phyloP scores from a whole-genome alignment of 2,888 invertebrate genomes.

The Disparrhopalites patrizii region DNA sequence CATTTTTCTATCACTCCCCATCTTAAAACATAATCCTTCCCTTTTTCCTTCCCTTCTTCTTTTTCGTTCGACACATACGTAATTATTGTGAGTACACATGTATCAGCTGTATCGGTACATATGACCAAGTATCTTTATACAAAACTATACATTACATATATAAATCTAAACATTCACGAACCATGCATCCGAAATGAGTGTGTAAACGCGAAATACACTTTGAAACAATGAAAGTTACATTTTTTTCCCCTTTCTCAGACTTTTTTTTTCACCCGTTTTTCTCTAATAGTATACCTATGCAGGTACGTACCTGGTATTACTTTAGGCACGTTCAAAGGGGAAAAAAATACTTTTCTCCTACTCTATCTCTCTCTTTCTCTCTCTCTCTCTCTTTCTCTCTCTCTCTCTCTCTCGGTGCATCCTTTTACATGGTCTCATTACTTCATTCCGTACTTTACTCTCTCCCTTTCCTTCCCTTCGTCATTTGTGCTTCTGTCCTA shows the following conservation, averaged over 20 bases:
- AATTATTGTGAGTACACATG: background rate
- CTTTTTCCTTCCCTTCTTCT: too few species aligned
- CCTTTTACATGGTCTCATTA: too few species aligned
- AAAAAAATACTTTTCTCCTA: too few species aligned
- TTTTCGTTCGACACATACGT: too few species aligned
- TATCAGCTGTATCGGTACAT: background rate
- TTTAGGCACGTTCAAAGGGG: too few species aligned
- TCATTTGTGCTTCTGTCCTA: background rate
- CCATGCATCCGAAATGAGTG: conserved; percentile 7
- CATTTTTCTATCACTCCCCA: too few species aligned
- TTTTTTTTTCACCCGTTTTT: background rate
- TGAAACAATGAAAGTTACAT: background rate
- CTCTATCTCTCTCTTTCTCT: background rate
- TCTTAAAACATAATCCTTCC: too few species aligned
- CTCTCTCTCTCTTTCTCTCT: background rate
- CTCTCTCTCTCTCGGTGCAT: background rate
- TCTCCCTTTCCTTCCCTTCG: background rate
- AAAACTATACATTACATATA: too few species aligned
- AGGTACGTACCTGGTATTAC: background rate
- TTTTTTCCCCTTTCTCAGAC: background rate
- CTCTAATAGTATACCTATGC: background rate
- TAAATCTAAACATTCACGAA: background rate
- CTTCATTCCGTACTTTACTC: background rate
- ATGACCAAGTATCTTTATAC: too few species aligned
- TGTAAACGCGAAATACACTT: conserved; percentile 7